Evolutionary conservation across 2,797 vertebrate species (phyloP).

Genomic region (Lindbergichthys nudifrons): DNA sequence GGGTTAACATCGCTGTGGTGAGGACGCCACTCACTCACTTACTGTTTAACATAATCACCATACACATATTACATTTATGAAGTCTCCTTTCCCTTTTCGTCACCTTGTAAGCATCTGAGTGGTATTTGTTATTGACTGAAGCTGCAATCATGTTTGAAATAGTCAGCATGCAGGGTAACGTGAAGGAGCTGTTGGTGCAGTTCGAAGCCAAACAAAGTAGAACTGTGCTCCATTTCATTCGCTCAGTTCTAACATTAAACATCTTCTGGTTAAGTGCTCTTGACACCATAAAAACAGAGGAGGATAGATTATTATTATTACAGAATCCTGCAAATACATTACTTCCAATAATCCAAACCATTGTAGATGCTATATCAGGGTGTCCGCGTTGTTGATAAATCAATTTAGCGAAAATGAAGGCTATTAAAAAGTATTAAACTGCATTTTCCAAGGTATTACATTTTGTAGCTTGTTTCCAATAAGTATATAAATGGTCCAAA

Average conservation of each 20-base stretch:
- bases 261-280: background rate
- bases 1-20: slow-evolving; percentile 94
- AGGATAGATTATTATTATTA: too few relatives aligned
- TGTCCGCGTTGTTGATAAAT: too few relatives aligned
- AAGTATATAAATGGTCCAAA: too few relatives aligned
- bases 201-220: slow-evolving; percentile 6
- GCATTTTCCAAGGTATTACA: too few relatives aligned
- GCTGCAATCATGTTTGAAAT: slow-evolving; percentile 8
- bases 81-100: too few relatives aligned
- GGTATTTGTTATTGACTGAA: slow-evolving; percentile 2
- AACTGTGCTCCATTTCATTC: background rate
- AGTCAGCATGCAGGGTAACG: background rate
- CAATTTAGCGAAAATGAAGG: too few relatives aligned
- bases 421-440: too few relatives aligned
- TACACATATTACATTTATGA: background rate
- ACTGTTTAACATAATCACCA: background rate
- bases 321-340: too few relatives aligned
- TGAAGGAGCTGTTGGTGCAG: background rate
- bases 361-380: too few relatives aligned
- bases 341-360: too few relatives aligned
- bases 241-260: background rate
- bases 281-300: background rate
- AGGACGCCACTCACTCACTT: slow-evolving; percentile 58
- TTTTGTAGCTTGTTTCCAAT: too few relatives aligned
- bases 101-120: background rate